A percentile compares a stretch with the other conserved stretches of the same genome.
Evolutionary conservation across 2,113 vertebrate species (phyloP).

Genomic region (Axis porcinus): DNA sequence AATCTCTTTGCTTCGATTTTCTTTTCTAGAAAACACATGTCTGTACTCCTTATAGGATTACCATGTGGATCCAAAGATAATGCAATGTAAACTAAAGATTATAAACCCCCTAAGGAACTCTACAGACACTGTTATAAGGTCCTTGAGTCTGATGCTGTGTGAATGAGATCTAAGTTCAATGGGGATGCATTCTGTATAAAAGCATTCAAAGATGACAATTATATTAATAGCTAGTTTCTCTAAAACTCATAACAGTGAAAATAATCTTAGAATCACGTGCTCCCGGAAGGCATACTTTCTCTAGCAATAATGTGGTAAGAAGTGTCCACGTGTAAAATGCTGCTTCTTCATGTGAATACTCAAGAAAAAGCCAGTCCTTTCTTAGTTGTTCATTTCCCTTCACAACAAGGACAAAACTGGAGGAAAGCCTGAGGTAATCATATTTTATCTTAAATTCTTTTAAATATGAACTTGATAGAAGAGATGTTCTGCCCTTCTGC

Average conservation of each 20-base stretch:
- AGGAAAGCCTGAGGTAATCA: not conserved
- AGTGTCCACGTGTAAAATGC: not conserved
- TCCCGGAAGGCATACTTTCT: not conserved
- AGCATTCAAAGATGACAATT: not conserved
- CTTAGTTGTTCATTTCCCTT: not conserved
- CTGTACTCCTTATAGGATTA: not conserved
- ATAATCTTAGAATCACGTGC: not conserved
- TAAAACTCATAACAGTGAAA: not conserved
- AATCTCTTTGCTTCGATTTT: not conserved
- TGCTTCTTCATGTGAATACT: not conserved
- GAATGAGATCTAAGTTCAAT: not conserved
- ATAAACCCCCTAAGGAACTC: not conserved
- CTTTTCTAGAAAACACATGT: not conserved
- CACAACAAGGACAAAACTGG: not conserved
- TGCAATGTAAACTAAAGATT: not conserved
- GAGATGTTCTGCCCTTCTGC: not conserved
- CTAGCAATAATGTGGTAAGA: not conserved
- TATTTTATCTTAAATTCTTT: not conserved
- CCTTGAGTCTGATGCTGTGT: not conserved
- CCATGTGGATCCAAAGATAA: not conserved
- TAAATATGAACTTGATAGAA: not conserved
- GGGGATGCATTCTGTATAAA: not conserved
- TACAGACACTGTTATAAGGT: not conserved
- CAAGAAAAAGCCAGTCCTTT: not conserved
- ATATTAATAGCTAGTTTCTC: not conserved